Conservation (phyloP, 1,140 invertebrate genomes). For the Apocrypta bakeri region DNA sequence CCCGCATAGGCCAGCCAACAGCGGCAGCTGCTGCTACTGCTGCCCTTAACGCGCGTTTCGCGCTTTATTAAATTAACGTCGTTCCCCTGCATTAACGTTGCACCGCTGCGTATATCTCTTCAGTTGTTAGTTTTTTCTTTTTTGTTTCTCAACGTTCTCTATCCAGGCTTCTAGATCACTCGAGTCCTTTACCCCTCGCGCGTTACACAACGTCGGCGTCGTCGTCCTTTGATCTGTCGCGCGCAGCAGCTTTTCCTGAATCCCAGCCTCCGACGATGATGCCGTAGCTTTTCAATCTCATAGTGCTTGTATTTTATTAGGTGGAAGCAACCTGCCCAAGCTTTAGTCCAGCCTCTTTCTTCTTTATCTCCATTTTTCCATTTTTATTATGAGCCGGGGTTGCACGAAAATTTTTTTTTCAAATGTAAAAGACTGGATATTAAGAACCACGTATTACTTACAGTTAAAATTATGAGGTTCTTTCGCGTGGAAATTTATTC, state of each 20-base stretch:
- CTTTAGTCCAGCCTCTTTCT: no score
- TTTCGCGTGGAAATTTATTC: no score
- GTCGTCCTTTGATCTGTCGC: conserved; percentile 45
- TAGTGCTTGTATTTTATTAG: background rate
- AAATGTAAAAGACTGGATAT: no score
- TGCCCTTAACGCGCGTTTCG: conserved; percentile 30
- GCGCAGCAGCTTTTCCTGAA: background rate
- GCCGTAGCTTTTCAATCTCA: background rate
- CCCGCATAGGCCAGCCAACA: background rate
- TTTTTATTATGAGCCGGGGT: background rate
- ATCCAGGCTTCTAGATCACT: no score
- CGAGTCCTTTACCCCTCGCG: conserved; percentile 37
- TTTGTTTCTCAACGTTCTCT: background rate
- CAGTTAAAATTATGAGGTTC: no score
- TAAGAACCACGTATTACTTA: no score
- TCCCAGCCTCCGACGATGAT: no score
- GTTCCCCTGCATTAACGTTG: conserved; percentile 21
- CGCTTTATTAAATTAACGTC: conserved; percentile 52
- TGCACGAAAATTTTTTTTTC: background rate
- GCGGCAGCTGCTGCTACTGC: background rate
- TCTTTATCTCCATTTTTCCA: background rate
- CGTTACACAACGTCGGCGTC: conserved; percentile 41
- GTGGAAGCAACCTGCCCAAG: background rate
- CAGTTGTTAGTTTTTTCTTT: background rate
- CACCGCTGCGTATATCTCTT: background rate